Evolutionary conservation across 2,888 invertebrate genomes (phyloP), one percentile per base, ranked within the genome.

Genomic region (Apoda limacodes): DNA sequence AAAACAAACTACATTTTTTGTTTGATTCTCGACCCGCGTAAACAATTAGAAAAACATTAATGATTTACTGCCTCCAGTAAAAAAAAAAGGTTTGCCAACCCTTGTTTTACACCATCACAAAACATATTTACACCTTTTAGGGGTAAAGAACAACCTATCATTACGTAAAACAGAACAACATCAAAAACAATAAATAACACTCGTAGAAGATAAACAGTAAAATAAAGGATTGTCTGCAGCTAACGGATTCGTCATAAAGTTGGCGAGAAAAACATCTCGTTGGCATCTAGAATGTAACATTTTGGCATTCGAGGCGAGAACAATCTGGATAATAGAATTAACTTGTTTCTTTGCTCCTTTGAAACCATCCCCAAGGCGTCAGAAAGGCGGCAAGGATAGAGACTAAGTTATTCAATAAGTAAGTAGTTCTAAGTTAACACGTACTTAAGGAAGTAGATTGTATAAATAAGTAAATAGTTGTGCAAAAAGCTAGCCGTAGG

Each of bases 251-350:
- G 60, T 71, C 72, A 68, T 58, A 71, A 75, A 76, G 65, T 67
- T 70, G 68, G 71, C 69, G 61, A 55, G 58, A 61, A 62, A 63
- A 65, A 63, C 57, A 63, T 62, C 55, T 42, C 54, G 51, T 47
- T 61, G 61, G 59, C 62, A 54, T 64, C 50, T 58, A 65, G 61
- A 61, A 56, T 58, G 60, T 66, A 61, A 52, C 53, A 56, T 70
- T 72, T 70, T 72, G 76, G 72, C 75, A 69, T 60, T 54, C 52
- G 46, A 67, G 71, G 71, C 74, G 72, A 69, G 74, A 74, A 75
- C 71, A 71, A 72, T 75, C 71, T 64, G 56, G 58, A 49, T 71
- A 72, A 75, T 72, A 72, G 70, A 71, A 72, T 72, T 54, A 59
- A 61, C 52, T 66, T 54, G 55, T 61, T 65, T 62, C 60, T 62